Base-by-base conservation (phyloP, 2,113 vertebrate species). In the Ictalurus punctatus region DNA sequence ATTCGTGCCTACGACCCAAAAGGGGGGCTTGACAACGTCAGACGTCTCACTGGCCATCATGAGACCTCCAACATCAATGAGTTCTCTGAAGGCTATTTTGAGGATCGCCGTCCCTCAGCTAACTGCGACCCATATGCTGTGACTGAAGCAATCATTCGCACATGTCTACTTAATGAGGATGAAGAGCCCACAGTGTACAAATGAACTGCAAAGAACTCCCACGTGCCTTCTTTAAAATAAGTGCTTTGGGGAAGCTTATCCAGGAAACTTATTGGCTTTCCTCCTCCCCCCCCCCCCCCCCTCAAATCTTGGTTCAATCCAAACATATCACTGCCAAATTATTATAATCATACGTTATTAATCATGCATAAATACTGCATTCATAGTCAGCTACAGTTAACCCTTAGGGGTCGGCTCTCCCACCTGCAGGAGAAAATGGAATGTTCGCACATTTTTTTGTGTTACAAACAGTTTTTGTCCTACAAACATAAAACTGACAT, bases 21-120 rank as follows among this genome's bases (percentile, higher is more conserved):
- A 92, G 97, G 97, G 4, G 98, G 98, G 73, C 94, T 97, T 87
- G 98, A 99, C 96, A 99, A 99, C 0, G 98, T 97, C 91, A 93
- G 97, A 2, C 97, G 97, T 78, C 96, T 98, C 88, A 99, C 98
- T 0, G 98, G 98, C 34, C 96, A 93, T 92, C 95, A 98, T 0
- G 98, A 99, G 91, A 99, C 97, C 0, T 99, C 98, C 78, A 98
- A 94, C 94, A 99, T 99, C 88, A 94, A 98, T 0, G 96, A 97
- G 91, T 99, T 99, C 93, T 99, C 98, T 0, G 98, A 97, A 93
- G 98, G 98, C 82, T 99, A 99, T 95, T 98, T 99, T 0, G 97
- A 99, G 94, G 98, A 99, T 94, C 97, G 97, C 58, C 97, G 97
- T 54, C 97, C 98, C 0, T 98, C 98, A 0, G 98, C 98, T 93